Evolutionary conservation across 1,140 invertebrate genomes (phyloP), one percentile per base, ranked within the genome.

Genomic region (Heliconius hewitsoni): DNA sequence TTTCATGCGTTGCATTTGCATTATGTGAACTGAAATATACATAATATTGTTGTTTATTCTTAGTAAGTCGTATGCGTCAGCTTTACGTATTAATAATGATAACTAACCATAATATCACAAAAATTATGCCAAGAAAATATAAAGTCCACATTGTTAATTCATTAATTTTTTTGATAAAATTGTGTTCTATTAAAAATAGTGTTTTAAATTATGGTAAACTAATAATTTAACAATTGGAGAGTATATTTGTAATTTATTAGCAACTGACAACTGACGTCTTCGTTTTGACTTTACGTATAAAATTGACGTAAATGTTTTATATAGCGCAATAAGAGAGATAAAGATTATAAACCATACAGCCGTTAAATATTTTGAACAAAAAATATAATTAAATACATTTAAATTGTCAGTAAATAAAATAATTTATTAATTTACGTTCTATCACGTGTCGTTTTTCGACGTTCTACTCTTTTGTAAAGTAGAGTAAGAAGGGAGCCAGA

Each of bases 21-120:
- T 84, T 74, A 73, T 77, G 73, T 23, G 84, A 52, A 74, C 81
- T 87, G 75, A 76, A 87, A 86, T 73, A 18, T 55, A 39, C 9
- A 72, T 72, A 19, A 60, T 60, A 9, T 66, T 66, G 60, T 27
- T 66, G 27, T 13, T 66, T 66, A 13, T 66, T 66, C 1, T 57
- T 57, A 19, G 55, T 16, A 30, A 30, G 11, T 27, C 9, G 11
- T 27, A 11, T 66, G 4, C 13, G 60, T 66, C 3, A 27, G 4
- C 60, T 11, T 66, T 30, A 66, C 60, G 16, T 66, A 66, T 66
- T 30, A 13, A 27, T 66, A 66, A 23, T 27, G 11, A 66, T 66
- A 66, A 66, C 60, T 30, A 4, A 66, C 60, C 60, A 66, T 66
- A 23, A 66, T 66, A 66, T 30, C 27, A 66, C 3, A 66, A 66